phyloP scores from a whole-genome alignment of 2,888 invertebrate species.

The Drosophila testacea region DNA sequence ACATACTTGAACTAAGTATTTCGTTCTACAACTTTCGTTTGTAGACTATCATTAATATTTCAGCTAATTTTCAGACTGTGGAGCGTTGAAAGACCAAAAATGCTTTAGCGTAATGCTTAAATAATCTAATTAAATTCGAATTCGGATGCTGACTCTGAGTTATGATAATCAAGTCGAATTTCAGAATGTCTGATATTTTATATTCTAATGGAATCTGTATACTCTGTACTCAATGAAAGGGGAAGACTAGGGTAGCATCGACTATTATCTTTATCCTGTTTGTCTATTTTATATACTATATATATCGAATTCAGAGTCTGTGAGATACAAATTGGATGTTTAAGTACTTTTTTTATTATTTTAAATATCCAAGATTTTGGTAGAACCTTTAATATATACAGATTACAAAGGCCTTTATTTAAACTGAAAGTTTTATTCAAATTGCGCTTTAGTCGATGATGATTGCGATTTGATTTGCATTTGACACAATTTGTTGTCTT shows the following conservation, averaged over 20 bases:
- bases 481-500: neutral
- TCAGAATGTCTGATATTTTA: neutral
- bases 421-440: neutral
- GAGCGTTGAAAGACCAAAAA: neutral
- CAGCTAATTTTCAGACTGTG: slow-evolving; percentile 1
- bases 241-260: too few species aligned
- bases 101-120: slow-evolving; percentile 3
- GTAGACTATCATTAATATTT: slow-evolving; percentile 4
- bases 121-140: slow-evolving; percentile 9
- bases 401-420: neutral
- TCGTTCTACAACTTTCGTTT: slow-evolving; percentile 3
- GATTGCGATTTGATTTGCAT: neutral
- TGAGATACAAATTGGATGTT: too few species aligned
- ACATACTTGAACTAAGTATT: slow-evolving; percentile 17
- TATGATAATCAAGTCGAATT: slow-evolving; percentile 7
- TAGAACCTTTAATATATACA: neutral
- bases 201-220: neutral
- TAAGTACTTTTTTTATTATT: too few species aligned
- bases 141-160: neutral
- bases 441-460: neutral
- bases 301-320: too few species aligned
- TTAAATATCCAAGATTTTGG: neutral
- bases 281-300: too few species aligned
- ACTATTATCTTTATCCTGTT: too few species aligned
- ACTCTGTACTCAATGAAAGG: neutral